These are phyloP conservation scores for Myotis brandtii DNA, from an alignment of 2,113 vertebrate species.

Conservation along the genomic window DNA sequence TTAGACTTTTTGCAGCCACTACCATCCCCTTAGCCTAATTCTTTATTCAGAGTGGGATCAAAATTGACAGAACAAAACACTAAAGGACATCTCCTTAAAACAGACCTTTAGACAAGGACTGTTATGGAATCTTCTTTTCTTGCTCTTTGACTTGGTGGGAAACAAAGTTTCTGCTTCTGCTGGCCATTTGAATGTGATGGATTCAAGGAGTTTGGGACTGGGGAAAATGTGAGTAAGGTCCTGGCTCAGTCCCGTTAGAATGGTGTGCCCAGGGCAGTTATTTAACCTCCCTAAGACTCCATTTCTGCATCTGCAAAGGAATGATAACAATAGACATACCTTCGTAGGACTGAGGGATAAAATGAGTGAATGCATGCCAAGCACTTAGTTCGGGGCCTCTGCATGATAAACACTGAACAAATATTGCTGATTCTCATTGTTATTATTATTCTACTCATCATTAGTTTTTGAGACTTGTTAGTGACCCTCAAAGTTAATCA, in stretches of 20 bases:
- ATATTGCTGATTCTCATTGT: neutral
- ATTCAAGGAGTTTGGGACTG: neutral
- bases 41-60: neutral
- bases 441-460: neutral
- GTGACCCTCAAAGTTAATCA: neutral
- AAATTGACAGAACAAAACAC: neutral
- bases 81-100: neutral
- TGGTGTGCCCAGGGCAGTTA: neutral
- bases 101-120: neutral
- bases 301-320: neutral
- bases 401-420: neutral
- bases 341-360: neutral
- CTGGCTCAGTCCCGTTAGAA: neutral
- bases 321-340: neutral
- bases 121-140: neutral
- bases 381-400: neutral
- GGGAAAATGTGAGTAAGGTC: too few species aligned
- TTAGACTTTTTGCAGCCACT: neutral
- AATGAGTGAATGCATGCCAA: neutral
- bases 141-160: neutral
- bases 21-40: neutral
- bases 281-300: neutral
- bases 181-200: neutral
- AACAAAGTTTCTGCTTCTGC: neutral
- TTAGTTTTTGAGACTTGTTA: constrained; percentile 10